Base-by-base conservation (phyloP, 2,113 vertebrate species). In the Chrysochloris asiatica region DNA sequence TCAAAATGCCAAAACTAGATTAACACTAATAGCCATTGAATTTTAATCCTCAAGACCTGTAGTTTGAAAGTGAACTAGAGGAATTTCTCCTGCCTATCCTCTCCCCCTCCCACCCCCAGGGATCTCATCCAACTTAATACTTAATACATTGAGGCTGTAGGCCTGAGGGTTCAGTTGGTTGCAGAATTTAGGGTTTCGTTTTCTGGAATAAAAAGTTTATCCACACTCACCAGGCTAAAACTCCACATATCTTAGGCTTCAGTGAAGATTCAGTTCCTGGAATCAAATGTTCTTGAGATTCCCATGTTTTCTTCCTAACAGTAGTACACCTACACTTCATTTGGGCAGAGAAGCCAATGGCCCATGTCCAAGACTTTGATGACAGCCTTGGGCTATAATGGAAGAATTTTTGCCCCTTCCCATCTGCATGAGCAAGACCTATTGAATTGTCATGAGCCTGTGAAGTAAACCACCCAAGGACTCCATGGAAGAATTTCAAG, bases 401-500 rank as follows among this genome's bases (percentile, higher is more conserved):
- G 86, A 95, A 91, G 54, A 90, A 94, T 89, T 92, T 82, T 93
- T 21, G 6, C 45, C 63, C 33, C 17, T 92, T 73, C 47, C 48
- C 63, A 43, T 67, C 86, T 86, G 83, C 7, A 2, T 50, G 65
- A 61, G 92, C 95, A 77, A 96, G 83, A 90, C 76, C 90, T 28
- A 85, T 72, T 93, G 48, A 33, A 93, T 78, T 92, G 86, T 84
- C 83, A 93, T 80, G 85, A 95, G 72, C 41, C 76, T 86, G 81
- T 93, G 94, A 92, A 95, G 95, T 87, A 86, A 95, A 95, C 92
- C 83, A 95, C 94, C 92, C 94, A 96, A 93, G 93, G 94, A 90
- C 76, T 71, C 78, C 56, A 36, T 65, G 80, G 83, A 95, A 73
- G 30, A 52, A 78, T 92, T 93, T 96, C 86, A 90, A 86, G 92